A percentile compares a stretch with the other conserved stretches of the same genome.
These are phyloP conservation scores for Cydia fagiglandana DNA, from an alignment of 1,140 invertebrate genomes.

Conservation along the genomic window DNA sequence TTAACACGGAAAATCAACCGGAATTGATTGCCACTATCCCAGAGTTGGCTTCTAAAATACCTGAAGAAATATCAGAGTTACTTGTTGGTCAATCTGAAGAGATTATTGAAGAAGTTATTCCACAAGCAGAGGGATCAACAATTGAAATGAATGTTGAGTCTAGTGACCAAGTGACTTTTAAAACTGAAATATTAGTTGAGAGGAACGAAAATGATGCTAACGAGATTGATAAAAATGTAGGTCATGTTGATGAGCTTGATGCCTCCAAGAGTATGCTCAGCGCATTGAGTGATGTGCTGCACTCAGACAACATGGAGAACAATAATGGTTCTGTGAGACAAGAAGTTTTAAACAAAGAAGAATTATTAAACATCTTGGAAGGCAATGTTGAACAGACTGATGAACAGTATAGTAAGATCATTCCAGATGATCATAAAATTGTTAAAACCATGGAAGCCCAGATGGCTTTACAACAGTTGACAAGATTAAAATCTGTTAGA, in stretches of 20 bases:
- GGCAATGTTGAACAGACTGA: constrained; percentile 56
- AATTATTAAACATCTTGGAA: constrained; percentile 70
- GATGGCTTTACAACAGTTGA: constrained; percentile 61
- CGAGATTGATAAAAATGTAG: constrained; percentile 22
- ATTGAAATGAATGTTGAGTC: constrained; percentile 45
- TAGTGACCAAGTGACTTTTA: constrained; percentile 57
- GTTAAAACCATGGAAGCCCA: constrained; percentile 46
- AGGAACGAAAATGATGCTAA: constrained; percentile 53
- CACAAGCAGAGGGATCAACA: background rate
- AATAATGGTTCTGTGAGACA: constrained; percentile 59
- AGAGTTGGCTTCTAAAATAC: background rate
- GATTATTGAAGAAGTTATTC: background rate
- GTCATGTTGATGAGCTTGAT: constrained; percentile 38
- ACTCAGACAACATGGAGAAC: constrained; percentile 59
- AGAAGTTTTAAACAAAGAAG: constrained; percentile 74
- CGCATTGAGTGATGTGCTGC: constrained; percentile 66
- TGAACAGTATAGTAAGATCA: constrained; percentile 18
- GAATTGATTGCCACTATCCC: constrained; percentile 2
- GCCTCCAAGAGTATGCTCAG: constrained; percentile 57
- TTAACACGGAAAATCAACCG: constrained; percentile 31
- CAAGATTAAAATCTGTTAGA: constrained; percentile 35
- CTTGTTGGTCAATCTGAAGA: constrained; percentile 14
- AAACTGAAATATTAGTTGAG: constrained; percentile 69
- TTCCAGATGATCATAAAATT: constrained; percentile 34
- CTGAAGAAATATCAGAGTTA: constrained; percentile 27